These are phyloP conservation scores for Muntiacus reevesi DNA, from an alignment of 2,113 vertebrate genomes.

Conservation along the genomic window DNA sequence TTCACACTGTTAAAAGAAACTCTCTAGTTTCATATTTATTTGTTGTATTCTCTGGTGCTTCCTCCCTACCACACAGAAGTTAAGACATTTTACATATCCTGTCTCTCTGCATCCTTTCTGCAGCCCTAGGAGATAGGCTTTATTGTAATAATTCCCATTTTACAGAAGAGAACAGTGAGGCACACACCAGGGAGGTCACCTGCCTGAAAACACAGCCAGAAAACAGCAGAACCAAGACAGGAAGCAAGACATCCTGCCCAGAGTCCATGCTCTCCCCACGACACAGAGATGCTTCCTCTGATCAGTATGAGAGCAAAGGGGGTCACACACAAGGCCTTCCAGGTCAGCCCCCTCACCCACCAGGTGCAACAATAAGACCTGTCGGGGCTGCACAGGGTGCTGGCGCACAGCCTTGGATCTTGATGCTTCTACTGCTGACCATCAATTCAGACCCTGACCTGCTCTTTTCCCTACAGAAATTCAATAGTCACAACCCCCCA, in stretches of 20 bases:
- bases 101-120: accelerated
- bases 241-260: not conserved
- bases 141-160: not conserved
- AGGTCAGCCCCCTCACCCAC: not conserved
- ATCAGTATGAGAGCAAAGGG: not conserved
- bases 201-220: accelerated
- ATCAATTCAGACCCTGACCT: no score
- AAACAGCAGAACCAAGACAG: no score
- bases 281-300: accelerated
- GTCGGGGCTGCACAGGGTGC: accelerated
- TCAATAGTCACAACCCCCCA: not conserved
- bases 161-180: not conserved
- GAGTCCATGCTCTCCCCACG: accelerated
- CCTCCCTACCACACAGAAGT: not conserved
- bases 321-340: not conserved
- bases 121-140: accelerated
- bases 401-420: accelerated
- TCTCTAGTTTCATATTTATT: accelerated
- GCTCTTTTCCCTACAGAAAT: not conserved
- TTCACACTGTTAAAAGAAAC: not conserved
- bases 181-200: accelerated
- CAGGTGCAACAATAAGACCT: not conserved
- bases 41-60: not conserved
- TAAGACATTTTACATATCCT: accelerated
- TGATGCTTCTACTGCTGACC: accelerated